Base-by-base conservation (phyloP, 2,113 vertebrate species). In the Antennarius striatus region DNA sequence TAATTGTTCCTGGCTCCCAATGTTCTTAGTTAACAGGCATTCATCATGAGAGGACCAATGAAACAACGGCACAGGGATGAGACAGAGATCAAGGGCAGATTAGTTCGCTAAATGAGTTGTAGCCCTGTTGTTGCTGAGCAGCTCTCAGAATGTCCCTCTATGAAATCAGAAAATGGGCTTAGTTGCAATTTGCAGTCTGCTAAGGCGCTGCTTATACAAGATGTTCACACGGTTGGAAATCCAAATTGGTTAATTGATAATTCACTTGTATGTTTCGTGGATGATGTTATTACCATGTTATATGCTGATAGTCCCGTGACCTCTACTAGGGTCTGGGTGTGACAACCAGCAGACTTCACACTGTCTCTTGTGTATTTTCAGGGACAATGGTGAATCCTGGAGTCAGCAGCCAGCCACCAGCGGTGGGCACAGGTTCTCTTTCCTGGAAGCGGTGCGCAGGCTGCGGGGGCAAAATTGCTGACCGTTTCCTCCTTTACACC, bases 401-500 rank as follows among this genome's bases (percentile, higher is more conserved):
- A 91, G 95, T 95, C 92, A 97, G 93, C 90, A 92, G 93, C 66
- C 97, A 98, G 93, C 94, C 95, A 52, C 95, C 95, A 80, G 94
- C 95, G 28, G 95, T 95, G 80, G 94, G 96, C 73, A 92, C 95
- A 50, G 95, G 96, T 49, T 95, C 96, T 82, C 95, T 98, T 87
- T 96, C 97, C 75, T 98, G 97, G 97, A 98, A 99, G 88, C 93
- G 96, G 78, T 96, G 97, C 47, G 97, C 97, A 16, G 97, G 97
- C 72, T 99, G 97, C 63, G 96, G 97, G 82, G 97, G 96, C 73
- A 98, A 98, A 91, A 99, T 99, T 81, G 96, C 96, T 3, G 98
- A 99, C 90, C 98, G 98, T 63, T 99, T 99, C 92, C 95, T 99
- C 85, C 96, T 99, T 59, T 99, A 98, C 88, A 95, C 98, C 90